phyloP scores from a whole-genome alignment of 2,113 vertebrate genomes.

The Hippocampus zosterae region DNA sequence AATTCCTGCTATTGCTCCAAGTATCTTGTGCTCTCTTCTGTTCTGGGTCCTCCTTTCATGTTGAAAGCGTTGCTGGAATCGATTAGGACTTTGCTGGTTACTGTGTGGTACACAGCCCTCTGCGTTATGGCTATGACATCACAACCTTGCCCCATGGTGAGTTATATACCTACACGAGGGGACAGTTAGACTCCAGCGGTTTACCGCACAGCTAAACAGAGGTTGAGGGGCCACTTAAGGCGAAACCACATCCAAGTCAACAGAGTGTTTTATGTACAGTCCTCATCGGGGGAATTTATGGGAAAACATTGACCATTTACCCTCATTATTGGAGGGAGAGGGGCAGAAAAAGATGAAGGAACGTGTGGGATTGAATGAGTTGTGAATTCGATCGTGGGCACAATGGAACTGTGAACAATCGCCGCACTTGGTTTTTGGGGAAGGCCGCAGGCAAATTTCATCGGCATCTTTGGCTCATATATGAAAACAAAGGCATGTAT shows the following conservation, averaged over 20 bases:
- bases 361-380: slow-evolving; percentile 23
- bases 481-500: slow-evolving; percentile 38
- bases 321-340: slow-evolving; percentile 51
- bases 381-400: slow-evolving; percentile 38
- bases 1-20: slow-evolving; percentile 42
- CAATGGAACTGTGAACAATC: slow-evolving; percentile 35
- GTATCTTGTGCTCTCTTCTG: slow-evolving; percentile 38
- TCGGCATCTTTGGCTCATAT: slow-evolving; percentile 46
- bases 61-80: slow-evolving; percentile 57
- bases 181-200: slow-evolving; percentile 65
- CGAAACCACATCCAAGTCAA: slow-evolving; percentile 66
- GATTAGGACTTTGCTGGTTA: slow-evolving; percentile 48
- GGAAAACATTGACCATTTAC: slow-evolving; percentile 59
- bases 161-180: slow-evolving; percentile 65
- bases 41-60: slow-evolving; percentile 59
- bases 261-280: slow-evolving; percentile 49
- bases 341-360: slow-evolving; percentile 24
- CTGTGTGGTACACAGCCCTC: slow-evolving; percentile 47
- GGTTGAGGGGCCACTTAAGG: slow-evolving; percentile 63
- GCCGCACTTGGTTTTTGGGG: slow-evolving; percentile 55
- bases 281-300: slow-evolving; percentile 58
- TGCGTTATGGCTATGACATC: slow-evolving; percentile 58
- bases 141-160: slow-evolving; percentile 56
- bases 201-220: slow-evolving; percentile 60
- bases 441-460: slow-evolving; percentile 50